phyloP scores from a whole-genome alignment of 2,113 vertebrate species.

The Sylvia atricapilla region DNA sequence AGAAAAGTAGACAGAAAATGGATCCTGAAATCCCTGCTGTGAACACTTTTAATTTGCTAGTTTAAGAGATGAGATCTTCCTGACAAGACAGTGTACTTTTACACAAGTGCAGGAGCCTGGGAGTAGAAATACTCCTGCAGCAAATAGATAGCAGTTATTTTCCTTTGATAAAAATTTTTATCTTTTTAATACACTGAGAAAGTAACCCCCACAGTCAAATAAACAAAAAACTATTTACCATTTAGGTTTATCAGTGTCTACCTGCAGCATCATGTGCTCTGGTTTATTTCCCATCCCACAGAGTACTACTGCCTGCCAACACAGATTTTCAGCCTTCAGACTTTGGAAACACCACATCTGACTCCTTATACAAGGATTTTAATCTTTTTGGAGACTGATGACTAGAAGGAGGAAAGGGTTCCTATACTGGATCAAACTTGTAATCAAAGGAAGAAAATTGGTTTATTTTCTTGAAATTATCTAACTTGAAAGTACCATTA shows the following conservation, averaged over 20 bases:
- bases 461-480: background rate
- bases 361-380: background rate
- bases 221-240: conserved; percentile 36
- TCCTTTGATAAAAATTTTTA: background rate
- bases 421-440: background rate
- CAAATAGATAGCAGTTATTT: conserved; percentile 23
- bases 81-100: background rate
- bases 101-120: background rate
- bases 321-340: background rate
- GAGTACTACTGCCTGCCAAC: background rate
- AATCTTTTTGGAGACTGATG: background rate
- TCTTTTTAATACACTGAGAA: background rate
- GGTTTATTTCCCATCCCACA: background rate
- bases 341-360: background rate
- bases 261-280: background rate
- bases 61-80: background rate
- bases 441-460: background rate
- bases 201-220: conserved; percentile 18
- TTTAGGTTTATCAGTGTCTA: conserved; percentile 32
- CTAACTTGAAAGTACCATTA: background rate
- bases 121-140: conserved; percentile 14
- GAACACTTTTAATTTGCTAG: background rate
- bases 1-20: background rate
- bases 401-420: background rate
- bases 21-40: background rate